phyloP scores from a whole-genome alignment of 2,888 invertebrate species.

The Calliscelio sp. region DNA sequence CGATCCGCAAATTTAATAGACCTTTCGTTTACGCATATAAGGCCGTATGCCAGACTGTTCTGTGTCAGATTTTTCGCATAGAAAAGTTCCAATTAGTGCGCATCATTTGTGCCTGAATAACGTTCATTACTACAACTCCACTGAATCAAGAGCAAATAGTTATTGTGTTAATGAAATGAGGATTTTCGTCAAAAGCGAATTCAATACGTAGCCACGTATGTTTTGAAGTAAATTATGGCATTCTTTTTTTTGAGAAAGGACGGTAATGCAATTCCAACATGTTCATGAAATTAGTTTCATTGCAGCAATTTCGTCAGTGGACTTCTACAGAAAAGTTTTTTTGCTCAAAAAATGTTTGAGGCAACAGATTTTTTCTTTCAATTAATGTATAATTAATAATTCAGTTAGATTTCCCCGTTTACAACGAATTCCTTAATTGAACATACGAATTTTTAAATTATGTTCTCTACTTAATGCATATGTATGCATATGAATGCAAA shows the following conservation, averaged over 20 bases:
- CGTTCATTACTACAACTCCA: conserved; percentile 53
- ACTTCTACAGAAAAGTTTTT: not conserved
- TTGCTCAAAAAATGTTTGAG: not conserved
- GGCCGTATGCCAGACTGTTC: conserved; percentile 28
- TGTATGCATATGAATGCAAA: too few relatives aligned
- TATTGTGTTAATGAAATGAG: conserved; percentile 54
- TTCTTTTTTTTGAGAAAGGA: conserved; percentile 15
- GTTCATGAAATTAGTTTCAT: conserved; percentile 14
- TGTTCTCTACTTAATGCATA: too few relatives aligned
- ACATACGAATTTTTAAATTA: too few relatives aligned
- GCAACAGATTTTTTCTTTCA: too few relatives aligned
- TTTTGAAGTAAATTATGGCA: conserved; percentile 18
- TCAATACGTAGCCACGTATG: conserved; percentile 28
- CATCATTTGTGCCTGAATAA: conserved; percentile 62
- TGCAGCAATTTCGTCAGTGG: not conserved
- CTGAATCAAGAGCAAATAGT: conserved; percentile 55
- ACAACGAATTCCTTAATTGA: too few relatives aligned
- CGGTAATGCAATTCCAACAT: conserved; percentile 8
- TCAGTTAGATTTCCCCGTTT: too few relatives aligned
- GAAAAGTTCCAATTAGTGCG: conserved; percentile 59
- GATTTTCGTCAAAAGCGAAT: conserved; percentile 38
- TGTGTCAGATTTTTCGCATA: conserved; percentile 56
- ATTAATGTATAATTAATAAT: too few relatives aligned
- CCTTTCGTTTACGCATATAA: conserved; percentile 24
- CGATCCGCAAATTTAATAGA: conserved; percentile 52